A percentile compares a stretch with the other conserved stretches of the same genome.
phyloP scores from a whole-genome alignment of 2,797 vertebrate species.

The Clarias pachynema region DNA sequence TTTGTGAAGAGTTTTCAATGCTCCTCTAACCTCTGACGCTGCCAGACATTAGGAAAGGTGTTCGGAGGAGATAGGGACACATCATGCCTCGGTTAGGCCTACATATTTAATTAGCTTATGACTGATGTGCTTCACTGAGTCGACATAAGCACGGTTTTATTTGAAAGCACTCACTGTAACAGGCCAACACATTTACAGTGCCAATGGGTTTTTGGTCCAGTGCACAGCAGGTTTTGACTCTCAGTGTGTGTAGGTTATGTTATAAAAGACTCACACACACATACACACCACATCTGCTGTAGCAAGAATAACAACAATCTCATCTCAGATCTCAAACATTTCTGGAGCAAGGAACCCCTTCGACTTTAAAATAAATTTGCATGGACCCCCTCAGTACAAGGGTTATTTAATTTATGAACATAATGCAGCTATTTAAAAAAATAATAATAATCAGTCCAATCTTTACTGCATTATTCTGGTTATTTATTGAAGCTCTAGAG shows the following conservation, averaged over 20 bases:
- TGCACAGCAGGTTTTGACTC: constrained; percentile 28
- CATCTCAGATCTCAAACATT: not conserved
- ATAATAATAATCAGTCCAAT: too few relatives aligned
- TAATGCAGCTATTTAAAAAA: not conserved
- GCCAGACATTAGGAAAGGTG: constrained; percentile 77
- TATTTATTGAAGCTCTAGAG: not conserved
- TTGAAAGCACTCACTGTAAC: constrained; percentile 47
- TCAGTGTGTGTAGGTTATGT: constrained; percentile 18
- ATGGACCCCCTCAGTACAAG: not conserved
- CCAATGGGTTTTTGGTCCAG: constrained; percentile 38
- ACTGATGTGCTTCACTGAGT: constrained; percentile 58
- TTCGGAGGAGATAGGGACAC: constrained; percentile 70
- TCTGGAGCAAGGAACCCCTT: not conserved
- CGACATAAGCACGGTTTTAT: constrained; percentile 54
- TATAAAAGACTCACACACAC: constrained; percentile 14
- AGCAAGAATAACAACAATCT: not conserved
- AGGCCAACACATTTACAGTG: constrained; percentile 41
- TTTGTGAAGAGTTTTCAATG: constrained; percentile 36
- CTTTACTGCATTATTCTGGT: not conserved
- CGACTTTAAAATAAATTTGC: too few relatives aligned
- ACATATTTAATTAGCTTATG: constrained; percentile 57
- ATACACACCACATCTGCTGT: constrained; percentile 13
- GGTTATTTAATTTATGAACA: not conserved
- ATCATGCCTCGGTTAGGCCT: constrained; percentile 43
- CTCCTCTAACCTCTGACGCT: constrained; percentile 62